Conservation (phyloP, 1,140 invertebrate species). For the Dufourea novaeangliae region DNA sequence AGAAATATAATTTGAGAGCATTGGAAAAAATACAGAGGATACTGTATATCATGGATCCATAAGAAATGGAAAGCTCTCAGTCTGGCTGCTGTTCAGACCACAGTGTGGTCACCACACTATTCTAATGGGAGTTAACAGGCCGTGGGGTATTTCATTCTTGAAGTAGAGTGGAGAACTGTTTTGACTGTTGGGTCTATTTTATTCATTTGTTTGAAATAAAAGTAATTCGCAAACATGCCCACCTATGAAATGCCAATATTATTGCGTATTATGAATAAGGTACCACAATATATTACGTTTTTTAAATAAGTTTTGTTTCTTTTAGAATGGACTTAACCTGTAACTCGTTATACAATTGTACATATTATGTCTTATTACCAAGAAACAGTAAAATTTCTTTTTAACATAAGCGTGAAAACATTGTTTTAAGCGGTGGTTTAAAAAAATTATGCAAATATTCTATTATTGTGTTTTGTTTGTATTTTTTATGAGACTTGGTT, state of each 20-base stretch:
- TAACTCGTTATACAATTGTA: conserved; percentile 12
- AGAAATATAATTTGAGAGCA: too few species aligned
- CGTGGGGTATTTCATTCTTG: too few species aligned
- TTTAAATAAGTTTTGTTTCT: conserved; percentile 40
- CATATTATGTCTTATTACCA: neutral
- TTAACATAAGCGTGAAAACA: too few species aligned
- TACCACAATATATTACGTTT: conserved; percentile 60
- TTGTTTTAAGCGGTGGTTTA: neutral
- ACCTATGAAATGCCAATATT: conserved; percentile 86
- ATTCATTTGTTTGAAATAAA: neutral
- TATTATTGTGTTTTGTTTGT: neutral
- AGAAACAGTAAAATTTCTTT: neutral
- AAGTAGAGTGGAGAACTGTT: too few species aligned
- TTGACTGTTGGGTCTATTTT: too few species aligned
- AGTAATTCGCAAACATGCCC: conserved; percentile 80
- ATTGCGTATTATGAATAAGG: conserved; percentile 83
- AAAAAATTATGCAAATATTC: neutral
- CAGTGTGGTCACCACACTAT: too few species aligned
- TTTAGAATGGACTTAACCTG: neutral
- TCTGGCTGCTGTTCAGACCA: too few species aligned
- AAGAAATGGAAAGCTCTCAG: too few species aligned
- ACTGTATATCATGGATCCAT: too few species aligned
- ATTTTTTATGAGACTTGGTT: too few species aligned
- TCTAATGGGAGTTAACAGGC: too few species aligned
- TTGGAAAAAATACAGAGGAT: too few species aligned